These are phyloP conservation scores for Heliconius aoede DNA, from an alignment of 2,888 invertebrate species.

Conservation along the genomic window DNA sequence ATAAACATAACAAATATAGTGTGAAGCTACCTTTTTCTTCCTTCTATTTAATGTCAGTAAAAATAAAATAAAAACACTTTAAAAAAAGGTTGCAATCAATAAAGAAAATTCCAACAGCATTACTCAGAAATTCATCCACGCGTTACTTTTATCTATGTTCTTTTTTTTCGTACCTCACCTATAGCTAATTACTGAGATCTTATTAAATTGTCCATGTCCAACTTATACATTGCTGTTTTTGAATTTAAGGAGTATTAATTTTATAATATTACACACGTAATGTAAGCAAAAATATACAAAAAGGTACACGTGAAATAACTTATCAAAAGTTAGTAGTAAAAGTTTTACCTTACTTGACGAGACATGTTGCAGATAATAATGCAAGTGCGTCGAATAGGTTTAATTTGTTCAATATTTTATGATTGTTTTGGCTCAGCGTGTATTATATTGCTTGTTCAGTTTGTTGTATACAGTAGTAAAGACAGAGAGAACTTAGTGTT, in stretches of 20 bases:
- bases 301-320: not conserved
- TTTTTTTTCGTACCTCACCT: constrained; percentile 36
- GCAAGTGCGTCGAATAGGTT: not conserved
- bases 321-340: constrained; percentile 34
- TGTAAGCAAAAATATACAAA: constrained; percentile 28
- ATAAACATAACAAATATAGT: no score
- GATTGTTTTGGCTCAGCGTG: not conserved
- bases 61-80: constrained; percentile 11
- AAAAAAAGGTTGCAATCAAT: constrained; percentile 29
- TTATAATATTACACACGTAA: constrained; percentile 22
- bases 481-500: no score
- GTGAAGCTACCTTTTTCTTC: no score
- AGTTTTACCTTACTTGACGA: constrained; percentile 55
- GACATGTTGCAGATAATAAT: constrained; percentile 54
- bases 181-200: not conserved
- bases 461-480: no score
- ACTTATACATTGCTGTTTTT: constrained; percentile 15
- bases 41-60: not conserved
- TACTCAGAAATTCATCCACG: constrained; percentile 49
- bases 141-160: constrained; percentile 42
- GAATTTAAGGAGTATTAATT: not conserved
- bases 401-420: not conserved
- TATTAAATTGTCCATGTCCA: not conserved
- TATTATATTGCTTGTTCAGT: no score
- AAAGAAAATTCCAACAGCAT: constrained; percentile 48